phyloP scores from a whole-genome alignment of 2,113 vertebrate species.

The Cepphus grylle region DNA sequence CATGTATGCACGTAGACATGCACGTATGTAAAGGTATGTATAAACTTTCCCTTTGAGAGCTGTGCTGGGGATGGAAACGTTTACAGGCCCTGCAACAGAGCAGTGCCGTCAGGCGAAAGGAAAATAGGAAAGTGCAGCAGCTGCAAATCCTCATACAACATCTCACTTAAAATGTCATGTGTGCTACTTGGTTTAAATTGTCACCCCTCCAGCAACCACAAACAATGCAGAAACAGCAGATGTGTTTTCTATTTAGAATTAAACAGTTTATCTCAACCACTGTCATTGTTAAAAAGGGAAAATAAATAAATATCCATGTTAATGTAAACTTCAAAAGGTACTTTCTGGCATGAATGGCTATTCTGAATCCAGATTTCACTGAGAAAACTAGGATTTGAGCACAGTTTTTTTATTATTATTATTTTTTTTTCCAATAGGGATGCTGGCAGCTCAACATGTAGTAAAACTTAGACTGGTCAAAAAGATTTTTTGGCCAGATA shows the following conservation, averaged over 20 bases:
- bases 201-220: slow-evolving; percentile 86
- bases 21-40: not conserved
- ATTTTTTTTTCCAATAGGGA: slow-evolving; percentile 46
- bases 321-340: slow-evolving; percentile 88
- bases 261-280: slow-evolving; percentile 85
- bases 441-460: slow-evolving; percentile 73
- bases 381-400: slow-evolving; percentile 77
- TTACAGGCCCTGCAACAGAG: not conserved
- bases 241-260: slow-evolving; percentile 88
- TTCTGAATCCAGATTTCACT: slow-evolving; percentile 75
- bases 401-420: slow-evolving; percentile 38
- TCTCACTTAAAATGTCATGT: slow-evolving; percentile 85
- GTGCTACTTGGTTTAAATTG: slow-evolving; percentile 85
- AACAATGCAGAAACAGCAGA: slow-evolving; percentile 87
- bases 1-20: not conserved
- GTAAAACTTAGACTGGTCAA: slow-evolving; percentile 78
- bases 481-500: slow-evolving; percentile 81
- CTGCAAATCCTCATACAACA: slow-evolving; percentile 86
- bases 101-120: not conserved
- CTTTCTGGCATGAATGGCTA: slow-evolving; percentile 74
- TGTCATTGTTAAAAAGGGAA: slow-evolving; percentile 84
- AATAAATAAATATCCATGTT: slow-evolving; percentile 88
- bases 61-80: not conserved
- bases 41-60: not conserved
- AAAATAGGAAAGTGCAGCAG: slow-evolving; percentile 69